These are phyloP conservation scores for Labrus mixtus DNA, from an alignment of 2,113 vertebrate genomes.

Conservation along the genomic window DNA sequence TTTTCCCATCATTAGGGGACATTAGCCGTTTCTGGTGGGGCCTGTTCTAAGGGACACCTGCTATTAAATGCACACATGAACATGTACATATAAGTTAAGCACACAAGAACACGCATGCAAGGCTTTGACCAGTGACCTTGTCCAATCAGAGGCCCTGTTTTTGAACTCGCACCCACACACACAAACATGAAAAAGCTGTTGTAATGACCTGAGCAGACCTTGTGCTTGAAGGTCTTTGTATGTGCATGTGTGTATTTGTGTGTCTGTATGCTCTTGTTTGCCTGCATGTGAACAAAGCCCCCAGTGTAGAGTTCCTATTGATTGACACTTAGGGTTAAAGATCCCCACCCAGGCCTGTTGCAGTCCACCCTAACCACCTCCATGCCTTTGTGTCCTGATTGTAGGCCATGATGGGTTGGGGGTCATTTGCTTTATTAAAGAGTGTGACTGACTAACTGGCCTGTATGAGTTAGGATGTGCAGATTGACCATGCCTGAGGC, in stretches of 20 bases:
- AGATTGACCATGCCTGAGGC: constrained; percentile 58
- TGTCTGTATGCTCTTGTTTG: constrained; percentile 23
- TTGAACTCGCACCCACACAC: constrained; percentile 24
- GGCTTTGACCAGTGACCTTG: constrained; percentile 37
- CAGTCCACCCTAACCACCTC: constrained; percentile 48
- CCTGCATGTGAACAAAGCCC: constrained; percentile 70
- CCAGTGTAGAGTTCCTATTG: constrained; percentile 63
- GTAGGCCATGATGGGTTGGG: constrained; percentile 53
- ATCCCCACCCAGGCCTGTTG: constrained; percentile 51
- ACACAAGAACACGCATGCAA: constrained; percentile 48
- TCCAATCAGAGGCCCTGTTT: constrained; percentile 32
- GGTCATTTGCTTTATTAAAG: constrained; percentile 75
- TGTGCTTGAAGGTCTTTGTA: neutral
- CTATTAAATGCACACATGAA: constrained; percentile 52
- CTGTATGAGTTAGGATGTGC: constrained; percentile 45
- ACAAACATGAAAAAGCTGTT: constrained; percentile 14
- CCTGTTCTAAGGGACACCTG: constrained; percentile 55
- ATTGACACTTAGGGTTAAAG: constrained; percentile 73
- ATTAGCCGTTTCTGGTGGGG: constrained; percentile 57
- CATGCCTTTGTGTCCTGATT: constrained; percentile 63
- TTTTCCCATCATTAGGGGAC: constrained; percentile 62
- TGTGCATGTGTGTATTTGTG: constrained; percentile 6
- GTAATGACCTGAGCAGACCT: constrained; percentile 35
- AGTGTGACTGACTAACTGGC: constrained; percentile 72
- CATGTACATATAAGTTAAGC: constrained; percentile 23